A percentile compares a stretch with the other conserved stretches of the same genome.
phyloP scores from a whole-genome alignment of 2,888 invertebrate species.

The Dolichomitus sp. region DNA sequence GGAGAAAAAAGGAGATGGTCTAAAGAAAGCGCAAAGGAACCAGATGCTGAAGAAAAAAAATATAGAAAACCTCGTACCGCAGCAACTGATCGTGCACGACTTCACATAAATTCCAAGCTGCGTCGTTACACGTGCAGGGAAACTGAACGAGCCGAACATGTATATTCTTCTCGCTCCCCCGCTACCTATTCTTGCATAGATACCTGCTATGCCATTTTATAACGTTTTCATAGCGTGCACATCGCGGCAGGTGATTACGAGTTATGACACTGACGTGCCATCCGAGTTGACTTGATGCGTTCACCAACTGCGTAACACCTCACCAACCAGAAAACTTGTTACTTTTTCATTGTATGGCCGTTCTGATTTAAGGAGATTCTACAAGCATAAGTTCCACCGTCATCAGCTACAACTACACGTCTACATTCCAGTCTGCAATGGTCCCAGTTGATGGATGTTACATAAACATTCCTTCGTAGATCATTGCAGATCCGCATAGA shows the following conservation, averaged over 20 bases:
- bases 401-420: too few species aligned
- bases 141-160: conserved; percentile 30
- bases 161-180: background rate
- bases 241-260: conserved; percentile 29
- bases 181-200: conserved; percentile 20
- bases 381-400: too few species aligned
- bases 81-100: conserved; percentile 51
- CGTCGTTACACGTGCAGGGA: conserved; percentile 40
- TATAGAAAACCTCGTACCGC: conserved; percentile 8
- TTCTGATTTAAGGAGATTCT: background rate
- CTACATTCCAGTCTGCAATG: too few species aligned
- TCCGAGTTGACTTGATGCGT: background rate
- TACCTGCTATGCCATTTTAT: background rate
- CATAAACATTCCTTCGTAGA: too few species aligned
- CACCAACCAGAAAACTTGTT: background rate
- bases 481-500: too few species aligned
- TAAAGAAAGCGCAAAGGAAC: background rate
- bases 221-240: conserved; percentile 22
- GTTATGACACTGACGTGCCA: conserved; percentile 23
- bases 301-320: conserved; percentile 16
- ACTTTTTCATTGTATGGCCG: background rate
- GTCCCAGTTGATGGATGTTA: too few species aligned
- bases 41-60: background rate
- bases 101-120: conserved; percentile 53
- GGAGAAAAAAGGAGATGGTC: background rate